Conservation (phyloP, 2,797 vertebrate species). For the Staurois parvus region DNA sequence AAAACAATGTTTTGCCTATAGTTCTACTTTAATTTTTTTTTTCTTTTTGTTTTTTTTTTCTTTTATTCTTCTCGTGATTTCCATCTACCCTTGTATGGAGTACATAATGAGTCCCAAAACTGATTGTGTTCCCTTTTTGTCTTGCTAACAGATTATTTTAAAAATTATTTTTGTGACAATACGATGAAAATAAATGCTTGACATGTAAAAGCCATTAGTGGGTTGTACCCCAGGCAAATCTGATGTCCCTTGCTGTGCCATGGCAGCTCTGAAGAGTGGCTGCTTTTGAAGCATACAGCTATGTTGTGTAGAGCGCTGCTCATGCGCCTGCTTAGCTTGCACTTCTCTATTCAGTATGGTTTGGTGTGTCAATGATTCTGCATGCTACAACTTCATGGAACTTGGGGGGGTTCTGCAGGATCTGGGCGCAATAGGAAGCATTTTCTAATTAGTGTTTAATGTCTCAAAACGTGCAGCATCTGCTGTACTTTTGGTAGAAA, state of each 20-base stretch:
- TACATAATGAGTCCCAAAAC: too few relatives aligned
- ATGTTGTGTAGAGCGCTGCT: conserved; percentile 14
- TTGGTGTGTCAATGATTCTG: conserved; percentile 54
- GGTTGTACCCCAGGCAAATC: conserved; percentile 3
- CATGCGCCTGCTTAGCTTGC: neutral
- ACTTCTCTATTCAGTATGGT: conserved; percentile 49
- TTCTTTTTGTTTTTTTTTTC: too few relatives aligned
- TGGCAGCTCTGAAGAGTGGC: conserved; percentile 18
- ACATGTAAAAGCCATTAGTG: too few relatives aligned
- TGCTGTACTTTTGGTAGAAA: neutral
- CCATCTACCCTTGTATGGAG: too few relatives aligned
- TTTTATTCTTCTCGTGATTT: too few relatives aligned
- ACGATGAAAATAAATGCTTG: too few relatives aligned
- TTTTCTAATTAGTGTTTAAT: conserved; percentile 63
- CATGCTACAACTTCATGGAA: conserved; percentile 9
- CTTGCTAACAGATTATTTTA: too few relatives aligned
- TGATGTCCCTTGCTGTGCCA: neutral
- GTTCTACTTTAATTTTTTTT: too few relatives aligned
- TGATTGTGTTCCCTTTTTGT: too few relatives aligned
- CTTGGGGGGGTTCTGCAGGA: conserved; percentile 38
- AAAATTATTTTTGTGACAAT: too few relatives aligned
- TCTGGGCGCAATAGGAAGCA: conserved; percentile 58
- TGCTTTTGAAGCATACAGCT: conserved; percentile 13
- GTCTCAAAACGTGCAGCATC: conserved; percentile 36
- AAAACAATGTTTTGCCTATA: too few relatives aligned